Evolutionary conservation across 2,888 invertebrate genomes (phyloP), one percentile per base, ranked within the genome.

Genomic region (Phyllotreta striolata): DNA sequence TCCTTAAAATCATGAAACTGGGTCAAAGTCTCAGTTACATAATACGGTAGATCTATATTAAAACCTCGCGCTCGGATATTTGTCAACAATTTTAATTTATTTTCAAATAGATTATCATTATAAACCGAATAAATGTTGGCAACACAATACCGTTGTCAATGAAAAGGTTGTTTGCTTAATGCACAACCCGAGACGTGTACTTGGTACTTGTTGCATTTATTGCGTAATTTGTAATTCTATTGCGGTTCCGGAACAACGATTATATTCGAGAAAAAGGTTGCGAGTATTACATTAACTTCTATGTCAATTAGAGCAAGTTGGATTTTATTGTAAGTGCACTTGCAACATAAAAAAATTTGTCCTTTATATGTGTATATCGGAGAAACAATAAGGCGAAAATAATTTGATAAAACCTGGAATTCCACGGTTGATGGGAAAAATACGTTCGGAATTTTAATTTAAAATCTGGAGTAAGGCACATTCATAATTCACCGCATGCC

Each of bases 241-340:
- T 70, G 64, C 70, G 72, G 72, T 78, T 78, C 78, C 77, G 77
- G 76, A 75, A 77, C 71, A 77, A 74, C 72, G 74, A 70, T 65
- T 71, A 73, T 71, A 69, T 73, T 72, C 71, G 73, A 73, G 68
- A 71, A 73, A 72, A 72, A 73, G 70, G 71, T 74, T 74, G 70
- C 66, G 51, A 52, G 60, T 54, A 65, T 68, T 67, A 63, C 65
- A 67, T 67, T 66, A 69, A 55, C 58, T 66, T 47, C 64, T 55
- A 61, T 62, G 64, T 69, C 69, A 72, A 70, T 70, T 70, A 70
- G 69, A 70, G 66, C 69, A 70, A 63, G 63, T 55, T 56, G 60
- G 54, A 59, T 24, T 24, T 24, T 24, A 24, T 24, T 24, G 4
- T 24, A 24, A 24, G 24, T 24, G 24, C 24, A 24, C 24, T 24